These are phyloP conservation scores for Oncopodura yosiiana DNA, from an alignment of 1,140 invertebrate genomes.

Conservation along the genomic window DNA sequence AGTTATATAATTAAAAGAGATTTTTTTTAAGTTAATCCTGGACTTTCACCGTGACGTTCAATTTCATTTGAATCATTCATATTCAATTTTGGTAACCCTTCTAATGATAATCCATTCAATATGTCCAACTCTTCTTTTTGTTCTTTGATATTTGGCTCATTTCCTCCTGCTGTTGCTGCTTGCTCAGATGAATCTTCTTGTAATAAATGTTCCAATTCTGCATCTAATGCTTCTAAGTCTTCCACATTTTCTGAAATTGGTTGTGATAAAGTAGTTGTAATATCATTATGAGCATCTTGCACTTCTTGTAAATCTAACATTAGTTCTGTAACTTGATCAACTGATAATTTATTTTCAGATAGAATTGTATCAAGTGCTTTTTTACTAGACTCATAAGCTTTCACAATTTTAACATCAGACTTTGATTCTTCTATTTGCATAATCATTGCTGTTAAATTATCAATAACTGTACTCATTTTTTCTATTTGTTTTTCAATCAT, in stretches of 20 bases:
- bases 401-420: constrained; percentile 23
- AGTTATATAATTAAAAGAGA: too few relatives aligned
- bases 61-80: too few relatives aligned
- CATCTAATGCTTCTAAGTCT: not conserved
- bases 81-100: too few relatives aligned
- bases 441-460: constrained; percentile 16
- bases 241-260: constrained; percentile 1
- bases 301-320: constrained; percentile 30
- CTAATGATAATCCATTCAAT: too few relatives aligned
- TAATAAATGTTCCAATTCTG: too few relatives aligned
- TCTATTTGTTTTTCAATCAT: constrained; percentile 12
- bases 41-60: too few relatives aligned
- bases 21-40: too few relatives aligned
- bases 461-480: constrained; percentile 10
- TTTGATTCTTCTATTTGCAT: constrained; percentile 25
- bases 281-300: constrained; percentile 17
- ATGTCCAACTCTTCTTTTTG: too few relatives aligned
- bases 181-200: too few relatives aligned
- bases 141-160: too few relatives aligned
- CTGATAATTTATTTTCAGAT: constrained; percentile 15
- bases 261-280: constrained; percentile 10
- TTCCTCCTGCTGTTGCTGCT: too few relatives aligned
- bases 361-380: constrained; percentile 14
- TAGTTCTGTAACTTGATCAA: constrained; percentile 16
- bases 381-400: constrained; percentile 23